Evolutionary conservation across 2,888 invertebrate species (phyloP).

Genomic region (Epicampocera succincta): DNA sequence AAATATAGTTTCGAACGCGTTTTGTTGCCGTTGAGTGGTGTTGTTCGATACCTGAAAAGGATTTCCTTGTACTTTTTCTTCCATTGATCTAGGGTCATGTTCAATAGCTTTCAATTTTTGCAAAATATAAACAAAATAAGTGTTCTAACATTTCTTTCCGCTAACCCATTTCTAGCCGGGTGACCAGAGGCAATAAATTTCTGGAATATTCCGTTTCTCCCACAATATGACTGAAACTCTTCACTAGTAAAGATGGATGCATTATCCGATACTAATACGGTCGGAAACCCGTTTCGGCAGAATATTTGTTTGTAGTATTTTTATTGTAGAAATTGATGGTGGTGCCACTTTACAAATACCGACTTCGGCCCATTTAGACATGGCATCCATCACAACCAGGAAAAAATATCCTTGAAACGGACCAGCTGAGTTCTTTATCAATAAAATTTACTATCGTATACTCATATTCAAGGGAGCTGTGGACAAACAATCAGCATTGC

Average conservation of each 20-base stretch:
- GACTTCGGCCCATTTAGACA: slow-evolving; percentile 55
- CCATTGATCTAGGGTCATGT: neutral
- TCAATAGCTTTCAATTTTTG: too few relatives aligned
- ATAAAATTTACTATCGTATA: slow-evolving; percentile 1
- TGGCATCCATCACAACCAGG: slow-evolving; percentile 33
- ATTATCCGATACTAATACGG: slow-evolving; percentile 31
- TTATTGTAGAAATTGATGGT: slow-evolving; percentile 39
- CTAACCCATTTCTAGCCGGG: neutral
- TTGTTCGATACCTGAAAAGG: neutral
- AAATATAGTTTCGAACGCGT: neutral
- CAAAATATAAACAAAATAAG: too few relatives aligned
- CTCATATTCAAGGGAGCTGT: neutral
- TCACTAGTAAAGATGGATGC: slow-evolving; percentile 54
- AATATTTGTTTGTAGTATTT: slow-evolving; percentile 52
- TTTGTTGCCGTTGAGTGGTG: neutral
- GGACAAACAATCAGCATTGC: slow-evolving; percentile 28
- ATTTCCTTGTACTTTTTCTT: slow-evolving; percentile 1
- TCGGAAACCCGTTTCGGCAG: slow-evolving; percentile 33
- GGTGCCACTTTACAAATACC: neutral
- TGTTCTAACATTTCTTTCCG: neutral
- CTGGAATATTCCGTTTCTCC: neutral
- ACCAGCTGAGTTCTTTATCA: slow-evolving; percentile 8
- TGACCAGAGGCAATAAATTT: slow-evolving; percentile 3
- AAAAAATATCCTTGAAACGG: slow-evolving; percentile 9
- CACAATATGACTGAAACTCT: slow-evolving; percentile 30